A percentile compares a stretch with the other conserved stretches of the same genome.
Conservation (phyloP, 2,888 invertebrate species). For the Pycnomerus fuliginosus region DNA sequence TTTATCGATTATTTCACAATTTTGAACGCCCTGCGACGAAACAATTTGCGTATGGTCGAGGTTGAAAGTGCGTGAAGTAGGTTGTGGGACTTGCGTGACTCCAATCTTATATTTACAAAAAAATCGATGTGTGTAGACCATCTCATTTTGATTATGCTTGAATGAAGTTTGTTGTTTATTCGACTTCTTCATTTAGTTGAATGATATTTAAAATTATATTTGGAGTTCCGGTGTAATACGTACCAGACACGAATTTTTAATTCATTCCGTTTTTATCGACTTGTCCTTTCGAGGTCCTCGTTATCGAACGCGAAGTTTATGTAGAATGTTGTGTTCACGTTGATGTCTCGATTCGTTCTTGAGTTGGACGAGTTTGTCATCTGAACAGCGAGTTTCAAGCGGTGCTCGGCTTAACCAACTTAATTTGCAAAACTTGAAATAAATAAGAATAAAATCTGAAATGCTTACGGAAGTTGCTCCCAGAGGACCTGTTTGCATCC, state of each 20-base stretch:
- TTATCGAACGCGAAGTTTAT: constrained; percentile 8
- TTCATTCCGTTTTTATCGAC: constrained; percentile 2
- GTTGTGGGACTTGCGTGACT: constrained; percentile 10
- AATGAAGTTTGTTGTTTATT: constrained; percentile 10
- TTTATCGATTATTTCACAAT: no score
- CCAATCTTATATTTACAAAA: not conserved
- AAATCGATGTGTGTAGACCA: constrained; percentile 16
- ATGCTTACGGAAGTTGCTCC: no score
- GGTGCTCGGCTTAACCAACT: no score
- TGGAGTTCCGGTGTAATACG: constrained; percentile 3
- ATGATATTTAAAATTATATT: constrained; percentile 3
- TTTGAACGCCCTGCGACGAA: no score
- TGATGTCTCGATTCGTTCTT: no score
- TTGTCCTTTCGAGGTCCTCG: not conserved
- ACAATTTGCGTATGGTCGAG: constrained; percentile 15
- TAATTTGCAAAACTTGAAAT: no score
- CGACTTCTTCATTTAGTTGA: constrained; percentile 9
- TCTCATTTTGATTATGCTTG: constrained; percentile 15
- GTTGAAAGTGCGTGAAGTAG: constrained; percentile 11
- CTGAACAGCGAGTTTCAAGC: no score
- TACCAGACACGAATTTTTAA: constrained; percentile 2
- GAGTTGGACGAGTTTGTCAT: no score
- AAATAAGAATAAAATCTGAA: no score
- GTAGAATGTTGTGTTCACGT: constrained; percentile 4
- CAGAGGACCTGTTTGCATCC: no score